Evolutionary conservation across 2,888 invertebrate species (phyloP).

Genomic region (Xestia rhomboidea): DNA sequence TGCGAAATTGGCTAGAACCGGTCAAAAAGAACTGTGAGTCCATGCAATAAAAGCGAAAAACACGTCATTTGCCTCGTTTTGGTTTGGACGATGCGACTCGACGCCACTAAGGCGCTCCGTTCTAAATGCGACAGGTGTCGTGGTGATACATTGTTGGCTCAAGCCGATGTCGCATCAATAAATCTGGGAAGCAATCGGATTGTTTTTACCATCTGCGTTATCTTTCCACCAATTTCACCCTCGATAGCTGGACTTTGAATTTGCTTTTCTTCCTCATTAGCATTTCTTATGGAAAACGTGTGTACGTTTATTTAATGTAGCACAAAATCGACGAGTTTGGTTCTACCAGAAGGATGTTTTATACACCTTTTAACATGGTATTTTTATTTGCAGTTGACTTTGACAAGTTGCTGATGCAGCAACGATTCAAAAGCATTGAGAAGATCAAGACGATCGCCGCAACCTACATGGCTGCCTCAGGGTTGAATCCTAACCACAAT

Average conservation of each 20-base stretch:
- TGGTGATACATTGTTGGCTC: not conserved
- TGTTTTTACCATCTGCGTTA: not conserved
- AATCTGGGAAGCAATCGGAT: not conserved
- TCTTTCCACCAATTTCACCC: not conserved
- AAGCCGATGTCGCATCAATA: not conserved
- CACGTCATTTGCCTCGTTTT: not conserved
- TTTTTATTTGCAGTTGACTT: slow-evolving; percentile 93
- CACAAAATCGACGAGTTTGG: not conserved
- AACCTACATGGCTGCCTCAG: slow-evolving; percentile 98
- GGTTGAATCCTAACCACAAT: slow-evolving; percentile 95
- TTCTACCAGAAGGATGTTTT: not conserved
- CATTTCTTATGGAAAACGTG: not conserved
- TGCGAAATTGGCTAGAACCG: not conserved
- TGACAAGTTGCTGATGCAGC: slow-evolving; percentile 96
- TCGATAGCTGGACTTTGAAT: not conserved
- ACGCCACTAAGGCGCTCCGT: not conserved
- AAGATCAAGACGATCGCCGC: slow-evolving; percentile 99
- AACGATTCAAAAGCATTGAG: slow-evolving; percentile 96
- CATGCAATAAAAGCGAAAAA: not conserved
- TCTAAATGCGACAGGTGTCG: not conserved
- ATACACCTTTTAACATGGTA: not conserved
- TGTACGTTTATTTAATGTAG: not conserved
- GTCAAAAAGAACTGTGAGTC: not conserved
- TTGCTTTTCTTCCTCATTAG: not conserved
- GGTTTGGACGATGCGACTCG: not conserved